These are phyloP conservation scores for Pseudorhombus dupliciocellatus DNA, from an alignment of 2,113 vertebrate genomes.

Conservation along the genomic window DNA sequence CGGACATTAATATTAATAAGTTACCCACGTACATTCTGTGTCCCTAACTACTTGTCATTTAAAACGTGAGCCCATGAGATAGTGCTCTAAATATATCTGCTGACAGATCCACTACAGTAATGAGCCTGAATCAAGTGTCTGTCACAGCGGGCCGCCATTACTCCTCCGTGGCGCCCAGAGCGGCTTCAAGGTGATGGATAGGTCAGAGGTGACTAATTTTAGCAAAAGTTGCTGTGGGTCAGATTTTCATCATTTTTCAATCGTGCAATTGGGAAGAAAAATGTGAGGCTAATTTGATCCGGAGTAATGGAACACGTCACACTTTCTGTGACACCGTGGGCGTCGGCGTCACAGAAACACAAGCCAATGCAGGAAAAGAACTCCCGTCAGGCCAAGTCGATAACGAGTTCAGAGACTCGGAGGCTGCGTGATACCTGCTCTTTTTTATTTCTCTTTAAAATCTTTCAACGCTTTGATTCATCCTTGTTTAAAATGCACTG, in stretches of 20 bases:
- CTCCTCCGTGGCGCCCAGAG: constrained; percentile 41
- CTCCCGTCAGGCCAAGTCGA: not conserved
- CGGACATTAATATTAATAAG: constrained; percentile 78
- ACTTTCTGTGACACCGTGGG: constrained; percentile 15
- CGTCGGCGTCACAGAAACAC: not conserved
- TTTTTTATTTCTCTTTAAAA: too few species aligned
- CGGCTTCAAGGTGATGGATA: constrained; percentile 58
- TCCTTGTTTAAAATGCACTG: too few species aligned
- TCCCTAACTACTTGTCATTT: constrained; percentile 75
- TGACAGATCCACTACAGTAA: constrained; percentile 74
- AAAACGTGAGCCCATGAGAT: constrained; percentile 71
- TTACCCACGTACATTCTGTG: constrained; percentile 63
- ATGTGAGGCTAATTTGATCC: constrained; percentile 55
- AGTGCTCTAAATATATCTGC: constrained; percentile 71
- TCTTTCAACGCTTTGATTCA: too few species aligned
- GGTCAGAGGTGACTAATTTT: constrained; percentile 76
- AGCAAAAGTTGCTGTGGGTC: constrained; percentile 63
- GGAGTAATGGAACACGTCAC: constrained; percentile 53
- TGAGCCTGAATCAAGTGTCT: constrained; percentile 77
- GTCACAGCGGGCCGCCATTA: constrained; percentile 62
- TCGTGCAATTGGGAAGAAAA: constrained; percentile 59
- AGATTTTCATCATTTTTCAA: constrained; percentile 56
- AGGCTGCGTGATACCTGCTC: not conserved
- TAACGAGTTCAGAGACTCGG: not conserved
- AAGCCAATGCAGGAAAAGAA: not conserved